Conservation (phyloP, 2,113 vertebrate species). For the Zonotrichia leucophrys region DNA sequence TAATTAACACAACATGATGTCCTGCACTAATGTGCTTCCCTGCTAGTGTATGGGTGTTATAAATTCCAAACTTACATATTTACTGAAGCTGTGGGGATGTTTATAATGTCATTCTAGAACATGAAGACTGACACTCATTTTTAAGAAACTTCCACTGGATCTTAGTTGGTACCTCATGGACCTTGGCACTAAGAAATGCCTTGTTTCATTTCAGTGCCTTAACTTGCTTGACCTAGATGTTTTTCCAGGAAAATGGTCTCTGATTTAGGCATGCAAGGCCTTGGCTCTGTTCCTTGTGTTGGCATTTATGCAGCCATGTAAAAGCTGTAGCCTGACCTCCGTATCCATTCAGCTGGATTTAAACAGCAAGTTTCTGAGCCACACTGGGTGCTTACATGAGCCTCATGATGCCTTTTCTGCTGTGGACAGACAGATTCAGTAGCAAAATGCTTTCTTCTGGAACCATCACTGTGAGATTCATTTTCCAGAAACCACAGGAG, state of each 20-base stretch:
- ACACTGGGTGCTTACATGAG: rapidly evolving
- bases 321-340: not conserved
- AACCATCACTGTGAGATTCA: not conserved
- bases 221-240: not conserved
- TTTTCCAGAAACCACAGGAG: not conserved
- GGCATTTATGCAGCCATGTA: not conserved
- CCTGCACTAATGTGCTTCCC: slow-evolving; percentile 66
- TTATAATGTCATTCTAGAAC: not conserved
- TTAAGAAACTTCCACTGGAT: not conserved
- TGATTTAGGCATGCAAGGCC: not conserved
- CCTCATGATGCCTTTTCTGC: not conserved
- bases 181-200: not conserved
- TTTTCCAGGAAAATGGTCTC: not conserved
- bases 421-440: not conserved
- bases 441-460: not conserved
- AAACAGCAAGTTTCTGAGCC: not conserved
- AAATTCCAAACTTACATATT: slow-evolving; percentile 68
- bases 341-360: rapidly evolving
- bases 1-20: slow-evolving; percentile 83
- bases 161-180: not conserved
- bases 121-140: not conserved
- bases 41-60: slow-evolving; percentile 59
- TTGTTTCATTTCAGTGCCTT: not conserved
- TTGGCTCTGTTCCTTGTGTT: not conserved
- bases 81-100: slow-evolving; percentile 5